These are phyloP conservation scores for Timema cristinae DNA, from an alignment of 2,888 invertebrate genomes.

Conservation along the genomic window DNA sequence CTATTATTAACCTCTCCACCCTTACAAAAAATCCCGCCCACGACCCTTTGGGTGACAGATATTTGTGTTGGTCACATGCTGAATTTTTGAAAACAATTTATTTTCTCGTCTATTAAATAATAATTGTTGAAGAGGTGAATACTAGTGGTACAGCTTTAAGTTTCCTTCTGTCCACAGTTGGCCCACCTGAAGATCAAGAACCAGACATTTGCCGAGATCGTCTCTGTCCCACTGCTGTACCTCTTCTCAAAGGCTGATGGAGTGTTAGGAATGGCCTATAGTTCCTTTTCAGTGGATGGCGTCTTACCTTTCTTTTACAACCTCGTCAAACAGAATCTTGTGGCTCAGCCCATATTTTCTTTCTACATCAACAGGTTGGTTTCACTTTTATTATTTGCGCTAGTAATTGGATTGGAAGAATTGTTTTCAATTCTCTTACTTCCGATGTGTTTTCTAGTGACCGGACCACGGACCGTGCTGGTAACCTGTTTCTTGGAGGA, in stretches of 20 bases:
- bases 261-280: conserved; percentile 62
- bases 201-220: conserved; percentile 70
- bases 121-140: neutral
- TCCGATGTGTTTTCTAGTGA: conserved; percentile 47
- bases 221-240: conserved; percentile 60
- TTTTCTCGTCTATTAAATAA: neutral
- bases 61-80: too few relatives aligned
- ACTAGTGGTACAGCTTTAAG: neutral
- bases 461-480: conserved; percentile 51
- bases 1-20: too few relatives aligned
- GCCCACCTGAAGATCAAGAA: conserved; percentile 52
- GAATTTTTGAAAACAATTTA: neutral
- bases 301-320: conserved; percentile 63
- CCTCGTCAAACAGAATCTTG: conserved; percentile 53
- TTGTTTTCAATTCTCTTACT: conserved; percentile 26
- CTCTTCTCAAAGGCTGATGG: conserved; percentile 67
- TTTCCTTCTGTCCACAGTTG: conserved; percentile 45
- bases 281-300: conserved; percentile 50
- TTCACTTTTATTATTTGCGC: neutral
- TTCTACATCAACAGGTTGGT: conserved; percentile 63
- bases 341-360: conserved; percentile 57
- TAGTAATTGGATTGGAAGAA: neutral
- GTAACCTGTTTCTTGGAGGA: conserved; percentile 58
- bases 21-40: too few relatives aligned
- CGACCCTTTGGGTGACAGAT: too few relatives aligned